Base-by-base conservation (phyloP, 1,140 invertebrate genomes). In the Melipona quadrifasciata region DNA sequence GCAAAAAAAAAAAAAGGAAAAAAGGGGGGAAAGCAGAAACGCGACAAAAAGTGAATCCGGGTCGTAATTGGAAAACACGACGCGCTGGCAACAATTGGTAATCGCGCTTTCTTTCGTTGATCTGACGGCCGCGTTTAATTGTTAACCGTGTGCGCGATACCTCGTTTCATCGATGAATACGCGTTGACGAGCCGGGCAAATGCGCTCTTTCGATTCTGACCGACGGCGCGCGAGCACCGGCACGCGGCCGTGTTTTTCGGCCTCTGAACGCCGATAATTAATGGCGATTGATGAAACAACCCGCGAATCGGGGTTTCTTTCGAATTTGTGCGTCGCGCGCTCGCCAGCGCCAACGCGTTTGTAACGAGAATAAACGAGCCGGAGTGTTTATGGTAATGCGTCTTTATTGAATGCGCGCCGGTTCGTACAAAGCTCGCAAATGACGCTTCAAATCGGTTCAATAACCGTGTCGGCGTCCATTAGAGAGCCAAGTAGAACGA, bases 151-250 rank as follows among this genome's bases (percentile, higher is more conserved):
- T 27, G 16, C n/a, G 24, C 34, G 58, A n/a, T 75, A 51, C 39
- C n/a, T n/a, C 51, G 61, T 68, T 39, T 61, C 27, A 61, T 51
- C 47, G 31, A 55, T 57, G 61, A 82, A 82, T 77, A n/a, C 31
- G 10, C 78, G 24, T n/a, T 58, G 65, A 80, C 67, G 67, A 71
- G 67, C 34, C 24, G 14, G 5, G 3, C 34, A 57, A 71, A 70
- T 58, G 34, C 11, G 55, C 78, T 21, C 67, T 80, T 61, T 47
- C 68, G 16, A 61, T 80, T 12, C 39, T 47, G 39, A 6, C 39
- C 6, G 39, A 47, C 8, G 8, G 31, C 6, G 39, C 21, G 57
- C 72, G 21, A 6, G 6, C 39, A 47, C 39, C 8, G 8, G 39
- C 5, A 12, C 34, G n/a, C 34, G 11, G 10, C 17, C 34, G 2